Conservation (phyloP, 2,888 invertebrate genomes). For the Panzeria rudis region DNA sequence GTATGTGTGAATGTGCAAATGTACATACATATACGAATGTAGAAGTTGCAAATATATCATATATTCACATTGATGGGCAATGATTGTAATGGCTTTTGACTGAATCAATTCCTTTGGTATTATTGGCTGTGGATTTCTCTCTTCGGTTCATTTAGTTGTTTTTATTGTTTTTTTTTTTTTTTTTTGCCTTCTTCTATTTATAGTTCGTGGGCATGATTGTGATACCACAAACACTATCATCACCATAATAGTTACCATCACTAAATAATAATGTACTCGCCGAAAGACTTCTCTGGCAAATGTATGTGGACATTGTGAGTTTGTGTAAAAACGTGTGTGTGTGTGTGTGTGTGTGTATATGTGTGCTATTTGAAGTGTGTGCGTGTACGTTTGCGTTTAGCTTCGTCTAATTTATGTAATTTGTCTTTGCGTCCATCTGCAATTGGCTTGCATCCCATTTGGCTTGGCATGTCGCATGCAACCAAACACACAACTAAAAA, state of each 20-base stretch:
- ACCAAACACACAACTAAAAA: conserved; percentile 42
- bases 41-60: conserved; percentile 37
- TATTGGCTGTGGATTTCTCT: conserved; percentile 56
- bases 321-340: background rate
- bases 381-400: conserved; percentile 50
- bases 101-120: conserved; percentile 72
- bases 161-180: conserved; percentile 35
- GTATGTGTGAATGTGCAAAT: background rate
- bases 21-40: background rate
- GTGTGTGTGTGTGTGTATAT: background rate
- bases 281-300: conserved; percentile 57
- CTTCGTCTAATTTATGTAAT: conserved; percentile 73
- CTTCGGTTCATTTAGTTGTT: conserved; percentile 32
- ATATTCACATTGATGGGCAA: conserved; percentile 69
- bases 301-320: conserved; percentile 6
- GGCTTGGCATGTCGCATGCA: conserved; percentile 72
- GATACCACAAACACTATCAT: conserved; percentile 71
- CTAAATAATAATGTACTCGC: conserved; percentile 65
- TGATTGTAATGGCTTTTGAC: conserved; percentile 72
- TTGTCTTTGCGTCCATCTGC: conserved; percentile 73
- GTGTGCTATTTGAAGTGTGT: conserved; percentile 5
- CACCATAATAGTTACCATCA: conserved; percentile 69
- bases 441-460: conserved; percentile 72
- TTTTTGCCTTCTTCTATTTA: conserved; percentile 28
- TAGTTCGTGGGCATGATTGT: conserved; percentile 58